Evolutionary conservation across 1,140 invertebrate genomes (phyloP), one percentile per base, ranked within the genome.

Genomic region (Drosophila ficusphila): DNA sequence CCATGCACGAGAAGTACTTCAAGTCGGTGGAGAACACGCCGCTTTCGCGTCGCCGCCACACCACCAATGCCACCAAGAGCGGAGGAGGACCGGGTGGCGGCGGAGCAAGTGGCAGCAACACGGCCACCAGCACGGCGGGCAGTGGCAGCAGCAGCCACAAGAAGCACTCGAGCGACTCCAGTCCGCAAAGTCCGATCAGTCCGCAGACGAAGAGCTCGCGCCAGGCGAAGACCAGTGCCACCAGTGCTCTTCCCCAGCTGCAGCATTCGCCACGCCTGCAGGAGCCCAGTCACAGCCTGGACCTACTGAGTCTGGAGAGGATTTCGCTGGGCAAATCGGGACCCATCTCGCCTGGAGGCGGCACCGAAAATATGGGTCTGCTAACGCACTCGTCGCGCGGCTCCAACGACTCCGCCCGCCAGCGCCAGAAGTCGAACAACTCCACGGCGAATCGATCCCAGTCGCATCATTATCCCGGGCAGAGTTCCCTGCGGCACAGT

Each of bases 1-100:
- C 95, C 0, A 96, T 96, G 95, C 96, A 96, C 89, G 96, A 96
- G 81, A 95, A 96, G 76, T 96, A 96, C 81, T 94, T 96, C 74
- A 94, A 94, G 76, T 94, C 93, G 16, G 93, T 94, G 41, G 93
- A 94, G 65, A 94, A 93, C 79, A 94, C 93, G 33, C 93, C 93
- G 7, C 74, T 94, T 36, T 93, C 93, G 12, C 91, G 93, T 48
- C 92, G 93, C n/a, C 76, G 91, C 0, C 89, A 91, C 61, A 90
- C 89, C 27, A 88, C 91, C n/a, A 82, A 91, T 42, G 68, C 83
- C 25, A 86, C 46, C 0, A 72, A 73, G 8, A 72, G 69, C 67
- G 48, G 62, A 36, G 14, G 65, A 61, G 61, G 76, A 36, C 52
- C 41, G 2, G 41, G 16, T 19, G 75, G 74, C 7, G 65, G 69